phyloP scores from a whole-genome alignment of 2,797 vertebrate species.

The Acanthornis magna region DNA sequence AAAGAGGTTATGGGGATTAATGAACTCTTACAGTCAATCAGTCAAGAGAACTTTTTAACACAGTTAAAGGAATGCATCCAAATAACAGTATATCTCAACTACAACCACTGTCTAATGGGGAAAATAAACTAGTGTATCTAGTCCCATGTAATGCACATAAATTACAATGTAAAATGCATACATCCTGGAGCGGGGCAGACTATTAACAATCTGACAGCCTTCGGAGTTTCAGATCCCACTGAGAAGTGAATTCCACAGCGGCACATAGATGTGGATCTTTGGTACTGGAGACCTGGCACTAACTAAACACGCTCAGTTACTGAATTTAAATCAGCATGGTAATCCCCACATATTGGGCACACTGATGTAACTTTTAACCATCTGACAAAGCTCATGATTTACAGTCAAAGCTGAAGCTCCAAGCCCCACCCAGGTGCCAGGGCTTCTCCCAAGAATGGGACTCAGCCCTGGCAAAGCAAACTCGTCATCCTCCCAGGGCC shows the following conservation, averaged over 20 bases:
- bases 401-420: background rate
- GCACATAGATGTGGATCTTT: background rate
- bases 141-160: background rate
- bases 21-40: background rate
- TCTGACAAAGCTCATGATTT: background rate
- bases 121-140: background rate
- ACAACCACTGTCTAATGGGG: background rate
- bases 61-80: background rate
- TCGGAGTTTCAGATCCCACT: background rate
- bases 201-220: background rate
- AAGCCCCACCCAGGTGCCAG: rapidly evolving
- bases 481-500: background rate
- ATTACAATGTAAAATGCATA: background rate
- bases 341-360: background rate
- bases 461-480: background rate
- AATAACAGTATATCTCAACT: background rate
- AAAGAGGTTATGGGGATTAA: background rate
- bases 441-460: background rate
- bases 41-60: background rate
- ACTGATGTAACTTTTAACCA: background rate
- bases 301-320: background rate
- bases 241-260: background rate
- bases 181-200: background rate
- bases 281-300: background rate
- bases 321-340: background rate